Percentiles rank a stretch among this genome's conserved stretches.
These are phyloP conservation scores for Probaryconus sp. DNA, from an alignment of 1,140 invertebrate genomes.

Conservation along the genomic window DNA sequence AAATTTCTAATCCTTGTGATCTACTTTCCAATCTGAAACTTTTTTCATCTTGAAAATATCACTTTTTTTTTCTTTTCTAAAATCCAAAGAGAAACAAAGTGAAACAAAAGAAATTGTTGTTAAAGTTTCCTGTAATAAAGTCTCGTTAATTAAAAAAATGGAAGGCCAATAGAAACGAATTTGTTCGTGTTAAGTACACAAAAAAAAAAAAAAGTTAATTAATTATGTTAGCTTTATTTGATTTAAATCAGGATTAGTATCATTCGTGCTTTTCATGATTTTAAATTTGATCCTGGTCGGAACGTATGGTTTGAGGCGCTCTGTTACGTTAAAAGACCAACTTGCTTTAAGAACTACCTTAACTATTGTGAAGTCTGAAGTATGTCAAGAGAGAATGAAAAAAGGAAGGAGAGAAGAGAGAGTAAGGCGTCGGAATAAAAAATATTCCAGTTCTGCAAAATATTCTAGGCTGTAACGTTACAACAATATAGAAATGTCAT, in stretches of 20 bases:
- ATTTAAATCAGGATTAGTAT: slow-evolving; percentile 17
- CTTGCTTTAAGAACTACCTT: slow-evolving; percentile 37
- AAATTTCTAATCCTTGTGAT: no score
- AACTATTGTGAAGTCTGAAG: slow-evolving; percentile 52
- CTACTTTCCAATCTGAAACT: no score
- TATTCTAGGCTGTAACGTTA: slow-evolving; percentile 14
- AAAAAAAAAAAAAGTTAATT: no score
- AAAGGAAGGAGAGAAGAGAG: slow-evolving; percentile 11
- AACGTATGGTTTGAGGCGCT: slow-evolving; percentile 32
- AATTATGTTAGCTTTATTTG: slow-evolving; percentile 33
- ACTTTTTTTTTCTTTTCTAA: no score
- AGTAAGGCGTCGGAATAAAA: slow-evolving; percentile 37
- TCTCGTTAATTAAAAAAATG: no score
- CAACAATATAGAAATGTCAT: slow-evolving; percentile 1
- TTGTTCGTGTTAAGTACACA: no score
- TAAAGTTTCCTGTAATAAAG: no score
- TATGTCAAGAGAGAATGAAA: slow-evolving; percentile 52
- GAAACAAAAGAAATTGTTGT: no score
- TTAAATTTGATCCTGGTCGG: slow-evolving; percentile 25
- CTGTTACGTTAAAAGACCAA: slow-evolving; percentile 49
- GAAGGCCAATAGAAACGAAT: no score
- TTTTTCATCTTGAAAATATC: no score
- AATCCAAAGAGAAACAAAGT: no score
- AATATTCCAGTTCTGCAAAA: slow-evolving; percentile 27
- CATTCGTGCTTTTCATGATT: slow-evolving; percentile 10